Evolutionary conservation across 2,888 invertebrate genomes (phyloP).

Genomic region (Empis stercorea): DNA sequence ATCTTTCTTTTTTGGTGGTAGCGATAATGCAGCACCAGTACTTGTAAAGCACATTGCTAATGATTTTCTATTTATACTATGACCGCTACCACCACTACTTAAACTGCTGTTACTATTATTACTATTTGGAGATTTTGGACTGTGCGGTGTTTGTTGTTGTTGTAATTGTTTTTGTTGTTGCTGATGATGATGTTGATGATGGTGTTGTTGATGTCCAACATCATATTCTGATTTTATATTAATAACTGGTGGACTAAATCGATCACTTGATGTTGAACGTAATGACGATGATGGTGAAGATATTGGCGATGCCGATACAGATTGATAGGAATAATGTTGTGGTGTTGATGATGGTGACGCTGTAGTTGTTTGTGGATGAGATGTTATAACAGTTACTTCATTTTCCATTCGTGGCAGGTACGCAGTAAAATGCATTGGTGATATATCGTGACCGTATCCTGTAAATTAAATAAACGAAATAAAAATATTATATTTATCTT

Average conservation of each 20-base stretch:
- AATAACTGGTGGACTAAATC: slow-evolving; percentile 29
- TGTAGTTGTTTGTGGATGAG: slow-evolving; percentile 32
- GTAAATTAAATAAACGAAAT: slow-evolving; percentile 22
- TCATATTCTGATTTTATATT: slow-evolving; percentile 28
- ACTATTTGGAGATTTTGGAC: not conserved
- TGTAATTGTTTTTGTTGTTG: slow-evolving; percentile 1
- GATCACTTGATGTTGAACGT: slow-evolving; percentile 31
- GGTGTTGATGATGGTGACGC: slow-evolving; percentile 22
- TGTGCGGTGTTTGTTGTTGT: not conserved
- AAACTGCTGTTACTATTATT: not conserved
- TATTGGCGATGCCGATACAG: slow-evolving; percentile 15
- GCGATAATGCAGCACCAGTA: slow-evolving; percentile 66
- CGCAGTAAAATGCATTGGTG: slow-evolving; percentile 63
- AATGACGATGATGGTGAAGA: slow-evolving; percentile 26
- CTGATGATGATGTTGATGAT: slow-evolving; percentile 10
- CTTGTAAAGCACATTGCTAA: slow-evolving; percentile 75
- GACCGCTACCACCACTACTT: slow-evolving; percentile 4
- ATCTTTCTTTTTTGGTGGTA: slow-evolving; percentile 84
- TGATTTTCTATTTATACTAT: slow-evolving; percentile 43
- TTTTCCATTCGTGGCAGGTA: slow-evolving; percentile 51
- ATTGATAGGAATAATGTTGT: slow-evolving; percentile 28
- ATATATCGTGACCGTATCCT: slow-evolving; percentile 69
- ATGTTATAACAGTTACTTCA: slow-evolving; percentile 44
- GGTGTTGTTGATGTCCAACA: slow-evolving; percentile 5
- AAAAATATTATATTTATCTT: not conserved